Percentiles rank a stretch among this genome's conserved stretches.
phyloP scores from a whole-genome alignment of 2,797 vertebrate genomes.

The Mico argentatus region DNA sequence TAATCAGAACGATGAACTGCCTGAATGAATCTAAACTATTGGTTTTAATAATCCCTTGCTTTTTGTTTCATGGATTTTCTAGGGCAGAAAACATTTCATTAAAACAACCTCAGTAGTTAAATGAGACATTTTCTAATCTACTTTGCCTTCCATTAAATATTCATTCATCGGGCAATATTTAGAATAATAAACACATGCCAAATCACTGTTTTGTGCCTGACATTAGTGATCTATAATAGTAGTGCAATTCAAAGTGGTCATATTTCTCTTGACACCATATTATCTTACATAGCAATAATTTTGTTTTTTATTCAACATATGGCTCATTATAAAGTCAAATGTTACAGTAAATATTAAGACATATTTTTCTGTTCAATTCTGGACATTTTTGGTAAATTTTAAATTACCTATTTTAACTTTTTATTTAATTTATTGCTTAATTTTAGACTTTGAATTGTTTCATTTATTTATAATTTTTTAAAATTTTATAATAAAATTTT shows the following conservation, averaged over 20 bases:
- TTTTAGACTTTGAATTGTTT: not conserved
- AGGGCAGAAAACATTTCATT: slow-evolving; percentile 69
- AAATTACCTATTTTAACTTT: not conserved
- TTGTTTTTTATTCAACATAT: not conserved
- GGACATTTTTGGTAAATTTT: not conserved
- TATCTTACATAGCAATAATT: not conserved
- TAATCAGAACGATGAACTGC: not conserved
- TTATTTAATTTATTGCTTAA: not conserved
- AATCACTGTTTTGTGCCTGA: not conserved
- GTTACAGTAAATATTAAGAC: not conserved
- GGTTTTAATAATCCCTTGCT: not conserved
- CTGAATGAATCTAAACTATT: not conserved
- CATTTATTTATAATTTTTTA: not conserved
- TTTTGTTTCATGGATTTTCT: not conserved
- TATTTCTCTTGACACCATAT: not conserved
- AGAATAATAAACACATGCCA: slow-evolving; percentile 58
- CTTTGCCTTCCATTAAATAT: slow-evolving; percentile 59
- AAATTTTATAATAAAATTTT: not conserved
- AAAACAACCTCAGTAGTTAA: slow-evolving; percentile 74
- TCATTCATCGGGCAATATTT: slow-evolving; percentile 53
- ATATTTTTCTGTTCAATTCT: not conserved
- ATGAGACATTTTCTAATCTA: slow-evolving; percentile 29
- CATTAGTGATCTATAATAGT: not conserved
- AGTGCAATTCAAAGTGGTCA: not conserved
- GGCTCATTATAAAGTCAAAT: not conserved